These are phyloP conservation scores for Platycheirus rosarum DNA, from an alignment of 2,888 invertebrate genomes.

Conservation along the genomic window DNA sequence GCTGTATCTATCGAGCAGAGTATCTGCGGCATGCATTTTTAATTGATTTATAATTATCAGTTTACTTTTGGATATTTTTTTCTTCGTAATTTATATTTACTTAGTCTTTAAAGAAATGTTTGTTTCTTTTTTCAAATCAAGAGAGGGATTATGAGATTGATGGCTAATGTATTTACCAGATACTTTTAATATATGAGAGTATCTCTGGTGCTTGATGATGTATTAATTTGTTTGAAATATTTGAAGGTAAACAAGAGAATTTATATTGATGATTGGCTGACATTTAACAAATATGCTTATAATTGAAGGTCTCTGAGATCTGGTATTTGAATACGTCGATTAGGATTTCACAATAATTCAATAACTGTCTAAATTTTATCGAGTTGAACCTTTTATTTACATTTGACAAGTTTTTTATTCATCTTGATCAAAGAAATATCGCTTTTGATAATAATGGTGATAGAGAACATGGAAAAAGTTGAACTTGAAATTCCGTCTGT, in stretches of 20 bases:
- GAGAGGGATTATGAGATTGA: conserved; percentile 17
- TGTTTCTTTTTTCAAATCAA: not conserved
- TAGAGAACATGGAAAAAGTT: too few species aligned
- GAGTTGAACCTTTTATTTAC: too few species aligned
- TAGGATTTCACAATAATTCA: too few species aligned
- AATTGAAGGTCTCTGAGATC: conserved; percentile 6
- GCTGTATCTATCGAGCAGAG: conserved; percentile 15
- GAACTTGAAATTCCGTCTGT: too few species aligned
- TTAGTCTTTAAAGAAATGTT: conserved; percentile 8
- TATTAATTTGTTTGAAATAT: conserved; percentile 53
- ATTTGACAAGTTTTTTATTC: too few species aligned
- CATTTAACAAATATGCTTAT: conserved; percentile 32
- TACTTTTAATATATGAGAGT: conserved; percentile 29
- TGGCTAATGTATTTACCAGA: conserved; percentile 30
- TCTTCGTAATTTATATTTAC: conserved; percentile 24
- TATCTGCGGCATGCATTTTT: conserved; percentile 35
- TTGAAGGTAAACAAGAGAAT: conserved; percentile 48
- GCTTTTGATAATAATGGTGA: too few species aligned
- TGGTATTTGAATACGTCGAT: too few species aligned
- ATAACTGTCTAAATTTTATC: too few species aligned
- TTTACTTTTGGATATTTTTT: conserved; percentile 48
- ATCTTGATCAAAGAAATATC: too few species aligned
- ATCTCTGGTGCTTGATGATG: conserved; percentile 46
- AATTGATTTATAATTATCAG: conserved; percentile 71
- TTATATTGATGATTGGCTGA: conserved; percentile 58